A percentile compares a stretch with the other conserved stretches of the same genome.
phyloP scores from a whole-genome alignment of 2,888 invertebrate species.

The Parelbella ahira region DNA sequence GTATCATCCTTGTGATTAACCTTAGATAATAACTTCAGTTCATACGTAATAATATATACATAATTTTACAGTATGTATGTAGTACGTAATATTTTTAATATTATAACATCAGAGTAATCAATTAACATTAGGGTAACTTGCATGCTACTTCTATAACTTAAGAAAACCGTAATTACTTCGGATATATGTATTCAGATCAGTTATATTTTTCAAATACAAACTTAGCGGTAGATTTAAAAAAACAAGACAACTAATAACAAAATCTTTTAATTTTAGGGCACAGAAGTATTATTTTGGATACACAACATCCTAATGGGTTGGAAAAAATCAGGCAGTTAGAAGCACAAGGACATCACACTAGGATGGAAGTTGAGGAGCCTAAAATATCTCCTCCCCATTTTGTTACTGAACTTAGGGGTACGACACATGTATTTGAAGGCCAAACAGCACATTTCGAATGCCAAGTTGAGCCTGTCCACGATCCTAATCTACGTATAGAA shows the following conservation, averaged over 20 bases:
- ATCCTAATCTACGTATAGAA: slow-evolving; percentile 93
- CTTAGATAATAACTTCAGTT: too few species aligned
- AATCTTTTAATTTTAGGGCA: slow-evolving; percentile 76
- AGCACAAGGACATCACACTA: slow-evolving; percentile 90
- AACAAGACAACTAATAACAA: too few species aligned
- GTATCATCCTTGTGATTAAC: too few species aligned
- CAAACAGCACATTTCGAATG: slow-evolving; percentile 98
- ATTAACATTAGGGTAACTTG: too few species aligned
- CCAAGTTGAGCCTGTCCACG: slow-evolving; percentile 94
- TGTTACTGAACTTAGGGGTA: slow-evolving; percentile 91
- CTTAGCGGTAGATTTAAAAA: too few species aligned
- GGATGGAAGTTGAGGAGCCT: slow-evolving; percentile 91
- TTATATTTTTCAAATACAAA: too few species aligned
- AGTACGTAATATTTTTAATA: too few species aligned
- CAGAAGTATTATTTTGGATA: slow-evolving; percentile 91
- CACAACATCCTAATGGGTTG: slow-evolving; percentile 95
- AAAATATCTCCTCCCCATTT: slow-evolving; percentile 90
- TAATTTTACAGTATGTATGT: background rate
- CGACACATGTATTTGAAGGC: slow-evolving; percentile 93
- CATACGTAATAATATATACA: too few species aligned
- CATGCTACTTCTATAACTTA: too few species aligned
- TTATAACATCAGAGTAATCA: too few species aligned
- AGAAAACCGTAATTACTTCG: too few species aligned
- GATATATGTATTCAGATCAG: too few species aligned
- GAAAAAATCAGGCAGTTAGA: slow-evolving; percentile 95